phyloP scores from a whole-genome alignment of 2,888 invertebrate species.

The Acleris laterana region DNA sequence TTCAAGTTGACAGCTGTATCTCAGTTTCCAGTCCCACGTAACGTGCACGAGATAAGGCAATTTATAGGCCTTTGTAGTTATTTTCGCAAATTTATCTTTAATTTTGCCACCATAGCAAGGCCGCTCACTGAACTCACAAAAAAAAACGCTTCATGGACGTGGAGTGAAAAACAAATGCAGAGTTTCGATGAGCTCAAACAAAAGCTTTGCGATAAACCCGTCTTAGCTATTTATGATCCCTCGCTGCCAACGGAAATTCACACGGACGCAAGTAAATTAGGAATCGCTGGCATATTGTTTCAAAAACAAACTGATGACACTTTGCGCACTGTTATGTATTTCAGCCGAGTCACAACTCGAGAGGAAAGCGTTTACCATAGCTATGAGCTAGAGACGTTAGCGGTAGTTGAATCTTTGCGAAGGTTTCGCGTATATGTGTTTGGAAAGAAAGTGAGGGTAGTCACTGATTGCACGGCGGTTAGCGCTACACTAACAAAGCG shows the following conservation, averaged over 20 bases:
- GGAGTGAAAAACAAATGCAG: neutral
- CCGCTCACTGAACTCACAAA: constrained; percentile 40
- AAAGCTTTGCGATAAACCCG: neutral
- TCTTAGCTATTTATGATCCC: neutral
- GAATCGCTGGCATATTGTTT: neutral
- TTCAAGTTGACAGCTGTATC: too few relatives aligned
- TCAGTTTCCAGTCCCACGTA: too few relatives aligned
- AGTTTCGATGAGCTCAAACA: constrained; percentile 2
- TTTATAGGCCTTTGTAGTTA: too few relatives aligned
- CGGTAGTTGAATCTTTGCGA: constrained; percentile 37
- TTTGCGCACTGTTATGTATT: constrained; percentile 7
- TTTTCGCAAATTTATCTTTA: constrained; percentile 42
- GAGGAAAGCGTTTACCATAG: neutral
- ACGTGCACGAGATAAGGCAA: too few relatives aligned
- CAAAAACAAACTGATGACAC: constrained; percentile 1
- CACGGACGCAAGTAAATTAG: neutral
- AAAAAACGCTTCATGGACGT: constrained; percentile 35
- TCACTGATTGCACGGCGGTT: constrained; percentile 52
- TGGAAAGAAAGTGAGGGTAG: constrained; percentile 42
- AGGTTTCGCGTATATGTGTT: constrained; percentile 43
- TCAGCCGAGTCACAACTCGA: too few relatives aligned
- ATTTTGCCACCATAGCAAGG: constrained; percentile 40
- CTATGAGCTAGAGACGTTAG: constrained; percentile 5
- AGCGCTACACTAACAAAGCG: constrained; percentile 36
- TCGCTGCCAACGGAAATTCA: neutral